Evolutionary conservation across 2,113 vertebrate species (phyloP), one percentile per base, ranked within the genome.

Genomic region (Ammodytes marinus): DNA sequence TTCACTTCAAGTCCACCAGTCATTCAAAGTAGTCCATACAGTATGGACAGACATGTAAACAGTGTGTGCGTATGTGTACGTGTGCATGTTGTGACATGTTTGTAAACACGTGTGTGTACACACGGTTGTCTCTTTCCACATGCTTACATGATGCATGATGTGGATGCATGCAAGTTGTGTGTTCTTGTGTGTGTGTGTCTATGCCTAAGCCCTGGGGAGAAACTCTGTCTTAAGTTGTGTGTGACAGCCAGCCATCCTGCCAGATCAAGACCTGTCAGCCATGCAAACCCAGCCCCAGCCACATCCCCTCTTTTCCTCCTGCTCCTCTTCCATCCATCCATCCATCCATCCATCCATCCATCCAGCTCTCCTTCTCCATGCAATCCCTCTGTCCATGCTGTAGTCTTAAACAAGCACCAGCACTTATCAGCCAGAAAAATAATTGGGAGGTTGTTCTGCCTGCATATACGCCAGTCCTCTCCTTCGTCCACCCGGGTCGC

Each of bases 381-480:
- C 71, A 45, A 73, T 80, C 83, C 72, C 58, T 89, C 72, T 60
- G 84, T 85, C 88, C 79, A 75, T 46, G 77, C 75, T 80, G 65
- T 74, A 72, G 87, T 86, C 79, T 93, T 93, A 94, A 95, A 94
- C 91, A 93, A 95, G 92, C 89, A 72, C 61, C 77, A 83, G 86
- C 87, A 92, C 87, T 94, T 92, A 95, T 94, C 87, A 93, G 91
- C 91, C 93, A 93, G 93, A 94, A 94, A 95, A 95, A 95, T 94
- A 95, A 95, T 94, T 95, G 94, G 94, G 91, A 88, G 78, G 91
- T 92, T 27, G 86, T 93, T 88, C 92, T 68, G 88, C 87, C 80
- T 84, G 87, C 93, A 94, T 27, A 92, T 91, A 84, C 73, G 75
- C 85, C 79, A 84, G 91, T 90, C 89, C 79, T 91, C 89, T 81